Evolutionary conservation across 2,797 vertebrate genomes (phyloP), one percentile per base, ranked within the genome.

Genomic region (Hybognathus amarus): DNA sequence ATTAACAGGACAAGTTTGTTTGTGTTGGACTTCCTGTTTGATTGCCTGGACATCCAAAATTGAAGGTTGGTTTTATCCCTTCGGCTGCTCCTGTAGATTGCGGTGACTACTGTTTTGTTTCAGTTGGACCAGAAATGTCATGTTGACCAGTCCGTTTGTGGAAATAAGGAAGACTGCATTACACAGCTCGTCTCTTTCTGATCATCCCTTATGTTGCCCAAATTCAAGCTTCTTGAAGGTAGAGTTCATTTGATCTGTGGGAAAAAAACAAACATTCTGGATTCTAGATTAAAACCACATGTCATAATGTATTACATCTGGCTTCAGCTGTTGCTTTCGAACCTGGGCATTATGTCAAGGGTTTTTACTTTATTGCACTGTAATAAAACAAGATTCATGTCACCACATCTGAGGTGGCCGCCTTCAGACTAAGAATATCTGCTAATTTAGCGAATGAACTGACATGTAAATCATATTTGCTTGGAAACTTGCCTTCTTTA

Each of bases 1-100:
- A 93, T 90, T 91, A 90, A 89, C 88, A 84, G 89, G 90, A 90
- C 91, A 90, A 90, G 90, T 90, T 87, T 89, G 91, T 94, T 93
- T 94, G 88, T 90, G 85, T 92, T 92, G 89, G 91, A 50, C 24
- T 88, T 87, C 79, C 84, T 81, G 79, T 80, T 86, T 76, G 85
- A 87, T 82, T 89, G 78, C 69, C 69, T 88, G 87, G 89, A 90
- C 87, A 79, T 88, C 33, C 89, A 77, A 94, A 94, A 93, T 91
- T 92, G 85, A 88, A 86, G 92, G 91, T 85, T 92, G 87, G 90
- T 88, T 86, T 69, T 87, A 89, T 75, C 56, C 82, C n/a, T 20
- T 89, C 84, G 80, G 80, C 89, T 75, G 87, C 89, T 88, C 87
- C 91, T n/a, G 30, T 67, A 92, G 86, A 89, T 87, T 87, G 82